phyloP scores from a whole-genome alignment of 2,113 vertebrate genomes.

The Raphicerus campestris region DNA sequence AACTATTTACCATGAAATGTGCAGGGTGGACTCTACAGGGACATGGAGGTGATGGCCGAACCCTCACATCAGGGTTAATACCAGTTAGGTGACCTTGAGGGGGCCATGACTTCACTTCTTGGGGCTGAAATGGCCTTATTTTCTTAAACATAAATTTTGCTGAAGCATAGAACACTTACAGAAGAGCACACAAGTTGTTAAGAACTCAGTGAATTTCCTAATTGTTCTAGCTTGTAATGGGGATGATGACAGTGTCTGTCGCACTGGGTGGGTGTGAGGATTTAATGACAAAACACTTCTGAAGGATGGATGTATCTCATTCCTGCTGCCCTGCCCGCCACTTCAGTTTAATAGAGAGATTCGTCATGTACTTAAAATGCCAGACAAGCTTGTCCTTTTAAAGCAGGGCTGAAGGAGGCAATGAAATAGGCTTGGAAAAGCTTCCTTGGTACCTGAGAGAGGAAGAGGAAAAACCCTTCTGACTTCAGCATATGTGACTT shows the following conservation, averaged over 20 bases:
- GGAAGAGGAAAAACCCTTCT: neutral
- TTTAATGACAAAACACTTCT: rapidly evolving
- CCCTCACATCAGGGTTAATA: neutral
- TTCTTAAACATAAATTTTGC: neutral
- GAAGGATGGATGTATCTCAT: neutral
- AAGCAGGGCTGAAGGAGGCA: neutral
- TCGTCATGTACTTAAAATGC: neutral
- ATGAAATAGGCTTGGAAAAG: neutral
- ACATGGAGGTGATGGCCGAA: neutral
- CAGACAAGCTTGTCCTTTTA: neutral
- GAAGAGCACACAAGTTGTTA: neutral
- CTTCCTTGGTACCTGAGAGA: neutral
- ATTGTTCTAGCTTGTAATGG: neutral
- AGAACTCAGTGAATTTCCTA: neutral
- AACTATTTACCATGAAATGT: neutral
- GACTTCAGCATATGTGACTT: neutral
- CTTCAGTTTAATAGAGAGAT: neutral
- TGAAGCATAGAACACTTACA: neutral
- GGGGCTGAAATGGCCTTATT: neutral
- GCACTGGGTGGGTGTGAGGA: rapidly evolving
- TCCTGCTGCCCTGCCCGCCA: neutral
- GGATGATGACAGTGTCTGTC: neutral
- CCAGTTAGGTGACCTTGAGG: neutral
- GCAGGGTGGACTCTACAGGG: neutral
- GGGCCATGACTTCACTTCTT: neutral